Conservation (phyloP, 2,113 vertebrate species). For the Mustela nigripes region DNA sequence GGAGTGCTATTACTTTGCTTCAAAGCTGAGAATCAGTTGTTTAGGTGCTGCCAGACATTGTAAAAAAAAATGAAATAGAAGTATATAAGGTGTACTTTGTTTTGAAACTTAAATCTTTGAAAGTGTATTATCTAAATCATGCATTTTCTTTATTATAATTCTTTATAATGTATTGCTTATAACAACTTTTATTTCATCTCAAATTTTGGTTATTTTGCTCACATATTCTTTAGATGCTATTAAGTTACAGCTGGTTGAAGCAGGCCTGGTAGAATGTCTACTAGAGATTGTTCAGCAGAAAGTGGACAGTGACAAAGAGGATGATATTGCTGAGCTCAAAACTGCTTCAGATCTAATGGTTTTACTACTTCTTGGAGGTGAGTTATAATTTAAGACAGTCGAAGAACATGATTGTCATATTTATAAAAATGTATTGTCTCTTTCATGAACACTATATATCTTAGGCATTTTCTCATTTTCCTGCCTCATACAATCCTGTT, state of each 20-base stretch:
- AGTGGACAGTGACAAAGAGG: slow-evolving; percentile 95
- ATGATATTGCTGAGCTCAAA: slow-evolving; percentile 97
- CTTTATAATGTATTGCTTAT: not conserved
- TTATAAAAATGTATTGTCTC: not conserved
- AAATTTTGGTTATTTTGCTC: slow-evolving; percentile 37
- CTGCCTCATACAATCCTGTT: not conserved
- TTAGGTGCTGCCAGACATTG: not conserved
- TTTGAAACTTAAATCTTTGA: not conserved
- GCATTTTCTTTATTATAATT: not conserved
- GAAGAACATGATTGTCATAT: not conserved
- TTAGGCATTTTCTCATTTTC: slow-evolving; percentile 40
- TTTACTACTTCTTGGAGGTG: slow-evolving; percentile 96
- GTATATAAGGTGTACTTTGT: not conserved
- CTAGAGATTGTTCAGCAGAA: slow-evolving; percentile 96
- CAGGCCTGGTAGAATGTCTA: slow-evolving; percentile 97
- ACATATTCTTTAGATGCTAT: slow-evolving; percentile 92
- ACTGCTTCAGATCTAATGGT: slow-evolving; percentile 99
- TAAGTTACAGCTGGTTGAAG: slow-evolving; percentile 98
- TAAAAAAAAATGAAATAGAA: not conserved
- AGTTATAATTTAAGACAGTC: slow-evolving; percentile 52
- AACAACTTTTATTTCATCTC: not conserved
- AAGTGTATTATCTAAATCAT: not conserved
- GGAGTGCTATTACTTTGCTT: not conserved
- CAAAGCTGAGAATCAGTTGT: not conserved
- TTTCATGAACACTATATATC: accelerated